phyloP scores from a whole-genome alignment of 2,888 invertebrate genomes.

The Thymelicus acteon region DNA sequence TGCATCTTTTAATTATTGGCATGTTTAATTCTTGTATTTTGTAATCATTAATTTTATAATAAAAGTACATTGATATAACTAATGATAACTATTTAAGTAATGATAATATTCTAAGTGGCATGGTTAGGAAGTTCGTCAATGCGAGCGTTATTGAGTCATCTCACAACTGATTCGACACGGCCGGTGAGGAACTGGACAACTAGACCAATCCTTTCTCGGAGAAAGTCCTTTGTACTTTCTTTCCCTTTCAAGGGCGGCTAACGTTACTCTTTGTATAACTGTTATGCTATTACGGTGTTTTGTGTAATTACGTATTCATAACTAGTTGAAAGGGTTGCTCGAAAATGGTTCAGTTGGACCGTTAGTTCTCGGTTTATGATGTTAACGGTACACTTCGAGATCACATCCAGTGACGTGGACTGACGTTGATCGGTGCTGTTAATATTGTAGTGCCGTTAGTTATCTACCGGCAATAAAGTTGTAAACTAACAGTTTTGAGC shows the following conservation, averaged over 20 bases:
- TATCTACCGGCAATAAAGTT: slow-evolving; percentile 41
- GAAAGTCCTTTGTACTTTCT: slow-evolving; percentile 79
- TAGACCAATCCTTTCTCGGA: slow-evolving; percentile 65
- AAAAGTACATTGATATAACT: too few relatives aligned
- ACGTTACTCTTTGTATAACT: slow-evolving; percentile 75
- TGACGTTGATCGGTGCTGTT: slow-evolving; percentile 54
- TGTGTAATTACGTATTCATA: slow-evolving; percentile 78
- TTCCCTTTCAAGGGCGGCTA: slow-evolving; percentile 63
- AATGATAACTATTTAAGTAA: too few relatives aligned
- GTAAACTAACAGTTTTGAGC: slow-evolving; percentile 60
- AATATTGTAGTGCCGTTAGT: slow-evolving; percentile 50
- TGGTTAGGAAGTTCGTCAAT: neutral
- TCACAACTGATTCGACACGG: slow-evolving; percentile 61
- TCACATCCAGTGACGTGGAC: slow-evolving; percentile 55
- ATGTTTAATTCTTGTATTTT: too few relatives aligned
- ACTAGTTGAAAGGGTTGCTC: slow-evolving; percentile 71
- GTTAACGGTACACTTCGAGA: slow-evolving; percentile 64
- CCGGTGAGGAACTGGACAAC: slow-evolving; percentile 62
- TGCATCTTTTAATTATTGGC: too few relatives aligned
- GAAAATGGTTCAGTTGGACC: slow-evolving; percentile 74
- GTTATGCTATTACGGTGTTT: slow-evolving; percentile 73
- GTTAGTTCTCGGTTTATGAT: slow-evolving; percentile 65
- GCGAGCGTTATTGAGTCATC: slow-evolving; percentile 18
- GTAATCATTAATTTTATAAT: too few relatives aligned
- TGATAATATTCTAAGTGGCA: neutral